Conservation (phyloP, 2,113 vertebrate species). For the Nipponia nippon region DNA sequence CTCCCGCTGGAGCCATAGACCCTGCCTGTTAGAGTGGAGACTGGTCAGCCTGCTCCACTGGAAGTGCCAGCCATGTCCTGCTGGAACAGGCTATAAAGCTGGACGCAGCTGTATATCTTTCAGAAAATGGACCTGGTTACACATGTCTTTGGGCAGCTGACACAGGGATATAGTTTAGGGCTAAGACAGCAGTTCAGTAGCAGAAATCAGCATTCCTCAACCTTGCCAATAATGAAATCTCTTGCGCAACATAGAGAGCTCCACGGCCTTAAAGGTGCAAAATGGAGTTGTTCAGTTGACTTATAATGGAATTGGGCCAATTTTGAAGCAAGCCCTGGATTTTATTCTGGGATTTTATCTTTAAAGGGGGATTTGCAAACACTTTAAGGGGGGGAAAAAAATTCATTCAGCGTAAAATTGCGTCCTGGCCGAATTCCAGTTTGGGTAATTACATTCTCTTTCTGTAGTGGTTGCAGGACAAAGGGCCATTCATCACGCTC, state of each 20-base stretch:
- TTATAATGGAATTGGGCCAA: slow-evolving; percentile 35
- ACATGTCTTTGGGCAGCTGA: slow-evolving; percentile 37
- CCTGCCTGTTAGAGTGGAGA: slow-evolving; percentile 25
- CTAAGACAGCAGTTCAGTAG: background rate
- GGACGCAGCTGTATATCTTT: slow-evolving; percentile 44
- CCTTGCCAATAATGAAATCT: background rate
- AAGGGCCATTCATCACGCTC: slow-evolving; percentile 55
- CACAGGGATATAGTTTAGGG: background rate
- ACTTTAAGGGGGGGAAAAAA: background rate
- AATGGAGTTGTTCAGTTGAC: slow-evolving; percentile 47
- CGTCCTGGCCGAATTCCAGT: slow-evolving; percentile 50
- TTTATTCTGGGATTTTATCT: slow-evolving; percentile 55
- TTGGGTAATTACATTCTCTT: slow-evolving; percentile 53
- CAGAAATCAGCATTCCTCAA: slow-evolving; percentile 5
- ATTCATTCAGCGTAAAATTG: slow-evolving; percentile 53
- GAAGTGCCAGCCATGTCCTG: slow-evolving; percentile 47
- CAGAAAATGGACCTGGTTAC: slow-evolving; percentile 48
- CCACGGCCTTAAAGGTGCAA: slow-evolving; percentile 27
- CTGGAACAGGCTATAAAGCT: slow-evolving; percentile 46
- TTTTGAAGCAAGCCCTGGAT: background rate
- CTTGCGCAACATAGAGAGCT: background rate
- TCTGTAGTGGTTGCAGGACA: slow-evolving; percentile 56
- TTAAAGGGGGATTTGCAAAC: slow-evolving; percentile 60
- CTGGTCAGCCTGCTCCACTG: slow-evolving; percentile 34
- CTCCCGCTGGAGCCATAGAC: slow-evolving; percentile 63